Evolutionary conservation across 35 echinoderm and acorn worm species (phyloP).

Genomic region (Stichopus chloronotus): DNA sequence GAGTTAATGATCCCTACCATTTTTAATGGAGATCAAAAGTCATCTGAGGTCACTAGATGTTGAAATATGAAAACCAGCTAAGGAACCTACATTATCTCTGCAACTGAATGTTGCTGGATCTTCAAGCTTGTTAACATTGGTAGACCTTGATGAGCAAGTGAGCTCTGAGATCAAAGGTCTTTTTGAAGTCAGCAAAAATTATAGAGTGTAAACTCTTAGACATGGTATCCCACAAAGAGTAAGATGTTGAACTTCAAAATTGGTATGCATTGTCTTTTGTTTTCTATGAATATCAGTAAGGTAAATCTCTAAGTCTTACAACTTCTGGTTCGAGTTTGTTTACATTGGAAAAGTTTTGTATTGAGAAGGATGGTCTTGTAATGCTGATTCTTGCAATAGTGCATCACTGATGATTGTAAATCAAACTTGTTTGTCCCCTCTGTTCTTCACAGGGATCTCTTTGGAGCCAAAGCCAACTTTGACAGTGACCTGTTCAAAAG

Average conservation of each 20-base stretch:
- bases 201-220: not conserved
- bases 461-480: conserved; percentile 44
- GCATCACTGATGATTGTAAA: not conserved
- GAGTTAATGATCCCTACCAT: no score
- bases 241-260: not conserved
- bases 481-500: conserved; percentile 58
- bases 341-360: not conserved
- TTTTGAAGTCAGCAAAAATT: not conserved
- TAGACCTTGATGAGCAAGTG: no score
- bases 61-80: no score
- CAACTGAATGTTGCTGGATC: no score
- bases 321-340: not conserved
- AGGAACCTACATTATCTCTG: no score
- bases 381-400: not conserved
- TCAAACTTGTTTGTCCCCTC: no score
- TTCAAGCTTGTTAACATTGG: no score
- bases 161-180: no score
- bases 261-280: not conserved
- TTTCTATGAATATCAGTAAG: not conserved
- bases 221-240: not conserved
- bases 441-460: not conserved
- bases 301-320: not conserved
- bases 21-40: no score
- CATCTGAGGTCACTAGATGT: no score
- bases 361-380: not conserved